phyloP scores from a whole-genome alignment of 2,888 invertebrate species.

The Morpho achilles region DNA sequence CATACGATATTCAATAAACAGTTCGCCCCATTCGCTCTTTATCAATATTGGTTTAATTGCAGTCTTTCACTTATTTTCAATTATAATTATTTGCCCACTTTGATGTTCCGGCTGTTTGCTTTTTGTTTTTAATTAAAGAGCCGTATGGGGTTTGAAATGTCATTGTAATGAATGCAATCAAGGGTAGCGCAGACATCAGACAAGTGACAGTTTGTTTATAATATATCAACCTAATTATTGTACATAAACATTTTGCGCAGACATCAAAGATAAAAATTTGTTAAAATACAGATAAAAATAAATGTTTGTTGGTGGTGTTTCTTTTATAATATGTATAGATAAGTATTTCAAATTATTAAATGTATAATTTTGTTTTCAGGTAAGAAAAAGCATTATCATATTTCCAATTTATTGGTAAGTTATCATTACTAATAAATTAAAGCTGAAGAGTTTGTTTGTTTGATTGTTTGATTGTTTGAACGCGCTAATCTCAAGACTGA shows the following conservation, averaged over 20 bases:
- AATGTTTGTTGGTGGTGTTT: too few species aligned
- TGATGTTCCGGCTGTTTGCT: slow-evolving; percentile 19
- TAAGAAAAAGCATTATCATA: neutral
- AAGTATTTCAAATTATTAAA: neutral
- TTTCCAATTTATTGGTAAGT: too few species aligned
- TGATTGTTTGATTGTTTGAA: too few species aligned
- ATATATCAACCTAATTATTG: neutral
- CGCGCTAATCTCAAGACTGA: too few species aligned
- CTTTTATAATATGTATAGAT: neutral
- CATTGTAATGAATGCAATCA: slow-evolving; percentile 20
- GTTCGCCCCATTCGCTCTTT: neutral
- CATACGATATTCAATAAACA: neutral
- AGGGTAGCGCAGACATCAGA: slow-evolving; percentile 4
- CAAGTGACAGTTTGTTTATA: neutral
- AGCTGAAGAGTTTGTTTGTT: too few species aligned
- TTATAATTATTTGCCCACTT: slow-evolving; percentile 21
- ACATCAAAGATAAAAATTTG: too few species aligned
- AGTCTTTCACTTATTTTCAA: slow-evolving; percentile 17
- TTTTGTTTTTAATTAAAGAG: slow-evolving; percentile 23
- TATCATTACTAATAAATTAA: too few species aligned
- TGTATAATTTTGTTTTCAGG: neutral
- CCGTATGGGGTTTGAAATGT: slow-evolving; percentile 17
- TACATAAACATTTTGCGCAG: neutral
- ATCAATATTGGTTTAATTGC: slow-evolving; percentile 21
- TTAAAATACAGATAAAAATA: too few species aligned